Conservation (phyloP, 2,113 vertebrate species). For the Otocyon megalotis region DNA sequence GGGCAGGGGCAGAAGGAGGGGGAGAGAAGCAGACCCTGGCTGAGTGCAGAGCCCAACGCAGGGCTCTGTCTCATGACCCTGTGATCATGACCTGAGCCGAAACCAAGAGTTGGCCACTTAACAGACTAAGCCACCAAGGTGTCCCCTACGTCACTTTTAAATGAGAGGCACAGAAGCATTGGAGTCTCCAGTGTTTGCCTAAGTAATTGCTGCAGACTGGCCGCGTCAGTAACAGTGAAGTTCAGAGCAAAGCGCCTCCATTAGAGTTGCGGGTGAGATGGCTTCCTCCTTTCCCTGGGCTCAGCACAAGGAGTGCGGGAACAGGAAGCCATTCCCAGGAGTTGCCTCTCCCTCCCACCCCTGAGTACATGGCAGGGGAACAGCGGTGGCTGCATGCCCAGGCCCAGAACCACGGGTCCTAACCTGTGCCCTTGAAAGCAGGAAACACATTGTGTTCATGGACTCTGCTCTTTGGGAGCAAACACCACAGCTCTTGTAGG, state of each 20-base stretch:
- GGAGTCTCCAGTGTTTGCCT: constrained; percentile 27
- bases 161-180: background rate
- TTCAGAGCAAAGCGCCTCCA: background rate
- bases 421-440: constrained; percentile 37
- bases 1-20: too few species aligned
- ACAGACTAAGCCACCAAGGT: background rate
- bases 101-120: background rate
- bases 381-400: background rate
- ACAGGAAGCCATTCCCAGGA: constrained; percentile 7
- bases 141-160: background rate
- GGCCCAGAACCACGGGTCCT: background rate
- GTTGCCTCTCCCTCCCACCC: background rate
- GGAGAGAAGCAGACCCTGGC: too few species aligned
- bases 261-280: background rate
- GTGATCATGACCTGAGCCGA: background rate
- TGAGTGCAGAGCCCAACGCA: background rate
- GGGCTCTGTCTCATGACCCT: background rate
- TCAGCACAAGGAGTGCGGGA: background rate
- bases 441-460: background rate
- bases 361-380: background rate
- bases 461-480: background rate
- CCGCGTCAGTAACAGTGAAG: background rate
- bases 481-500: background rate
- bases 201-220: background rate
- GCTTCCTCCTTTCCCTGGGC: constrained; percentile 15